Percentiles rank a stretch among this genome's conserved stretches.
Conservation (phyloP, 2,888 invertebrate species). For the Harmothoe impar region DNA sequence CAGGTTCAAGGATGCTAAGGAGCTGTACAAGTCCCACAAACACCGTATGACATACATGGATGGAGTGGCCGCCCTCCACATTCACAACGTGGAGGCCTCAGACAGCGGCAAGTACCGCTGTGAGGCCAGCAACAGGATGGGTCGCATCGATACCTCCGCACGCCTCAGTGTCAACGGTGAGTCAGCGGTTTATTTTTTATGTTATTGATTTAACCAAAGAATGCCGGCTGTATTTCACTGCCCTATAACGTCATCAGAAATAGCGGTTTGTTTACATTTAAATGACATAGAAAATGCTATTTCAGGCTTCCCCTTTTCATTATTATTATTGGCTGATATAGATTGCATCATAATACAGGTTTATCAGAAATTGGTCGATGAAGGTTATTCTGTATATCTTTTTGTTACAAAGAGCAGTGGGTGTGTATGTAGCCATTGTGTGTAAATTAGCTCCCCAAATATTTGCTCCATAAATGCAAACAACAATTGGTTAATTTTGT, state of each 20-base stretch:
- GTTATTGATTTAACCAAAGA: neutral
- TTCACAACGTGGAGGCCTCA: slow-evolving; percentile 86
- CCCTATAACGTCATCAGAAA: neutral
- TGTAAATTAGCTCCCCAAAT: too few species aligned
- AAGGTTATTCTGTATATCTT: too few species aligned
- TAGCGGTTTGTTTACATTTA: neutral
- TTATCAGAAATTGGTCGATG: neutral
- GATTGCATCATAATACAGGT: too few species aligned
- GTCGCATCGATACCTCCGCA: slow-evolving; percentile 70
- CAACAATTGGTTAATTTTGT: too few species aligned
- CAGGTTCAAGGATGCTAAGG: slow-evolving; percentile 77
- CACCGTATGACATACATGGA: slow-evolving; percentile 67
- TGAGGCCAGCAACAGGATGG: slow-evolving; percentile 71
- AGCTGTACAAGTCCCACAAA: slow-evolving; percentile 70
- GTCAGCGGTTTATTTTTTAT: slow-evolving; percentile 27
- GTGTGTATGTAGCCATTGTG: too few species aligned
- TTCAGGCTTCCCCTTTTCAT: slow-evolving; percentile 5
- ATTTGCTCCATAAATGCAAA: too few species aligned
- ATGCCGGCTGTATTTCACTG: too few species aligned
- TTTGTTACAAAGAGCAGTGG: too few species aligned
- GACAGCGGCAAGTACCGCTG: slow-evolving; percentile 73
- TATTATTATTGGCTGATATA: too few species aligned
- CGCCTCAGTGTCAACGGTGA: slow-evolving; percentile 71
- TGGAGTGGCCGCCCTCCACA: slow-evolving; percentile 86
- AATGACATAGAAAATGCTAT: too few species aligned